Percentiles rank a stretch among this genome's conserved stretches.
Conservation (phyloP, 2,113 vertebrate species). For the Tachysurus fulvidraco region DNA sequence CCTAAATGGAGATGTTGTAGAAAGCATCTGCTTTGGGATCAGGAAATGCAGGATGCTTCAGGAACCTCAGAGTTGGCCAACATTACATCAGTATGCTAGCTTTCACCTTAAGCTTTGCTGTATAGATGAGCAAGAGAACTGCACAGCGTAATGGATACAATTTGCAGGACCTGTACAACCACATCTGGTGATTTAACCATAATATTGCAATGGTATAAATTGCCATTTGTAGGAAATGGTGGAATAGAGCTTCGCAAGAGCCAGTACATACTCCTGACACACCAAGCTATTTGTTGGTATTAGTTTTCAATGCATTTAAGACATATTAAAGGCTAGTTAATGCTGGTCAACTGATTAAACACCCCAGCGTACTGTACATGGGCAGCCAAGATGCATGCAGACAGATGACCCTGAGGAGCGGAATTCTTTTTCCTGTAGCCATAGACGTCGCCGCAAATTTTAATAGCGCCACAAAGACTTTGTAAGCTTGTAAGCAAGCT, state of each 20-base stretch:
- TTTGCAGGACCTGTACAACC: not conserved
- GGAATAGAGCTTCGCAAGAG: not conserved
- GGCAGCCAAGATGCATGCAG: not conserved
- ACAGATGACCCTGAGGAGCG: not conserved
- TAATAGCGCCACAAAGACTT: not conserved
- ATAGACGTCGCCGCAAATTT: not conserved
- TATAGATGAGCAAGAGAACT: not conserved
- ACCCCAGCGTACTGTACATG: not conserved
- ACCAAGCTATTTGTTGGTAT: not conserved
- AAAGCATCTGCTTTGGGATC: constrained; percentile 6
- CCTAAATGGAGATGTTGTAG: not conserved
- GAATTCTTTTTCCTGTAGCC: not conserved
- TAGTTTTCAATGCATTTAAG: not conserved
- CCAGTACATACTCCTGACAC: not conserved
- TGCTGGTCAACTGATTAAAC: not conserved
- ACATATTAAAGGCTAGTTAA: not conserved
- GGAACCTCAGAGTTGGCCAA: constrained; percentile 13
- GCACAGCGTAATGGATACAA: not conserved
- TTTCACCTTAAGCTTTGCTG: not conserved
- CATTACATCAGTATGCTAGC: constrained; percentile 35
- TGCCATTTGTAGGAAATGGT: not conserved
- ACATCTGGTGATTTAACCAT: not conserved
- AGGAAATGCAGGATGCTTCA: constrained; percentile 21
- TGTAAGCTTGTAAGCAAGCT: not conserved
- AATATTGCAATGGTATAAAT: not conserved